Evolutionary conservation across 2,888 invertebrate genomes (phyloP).

Genomic region (Entomobrya multifasciata): DNA sequence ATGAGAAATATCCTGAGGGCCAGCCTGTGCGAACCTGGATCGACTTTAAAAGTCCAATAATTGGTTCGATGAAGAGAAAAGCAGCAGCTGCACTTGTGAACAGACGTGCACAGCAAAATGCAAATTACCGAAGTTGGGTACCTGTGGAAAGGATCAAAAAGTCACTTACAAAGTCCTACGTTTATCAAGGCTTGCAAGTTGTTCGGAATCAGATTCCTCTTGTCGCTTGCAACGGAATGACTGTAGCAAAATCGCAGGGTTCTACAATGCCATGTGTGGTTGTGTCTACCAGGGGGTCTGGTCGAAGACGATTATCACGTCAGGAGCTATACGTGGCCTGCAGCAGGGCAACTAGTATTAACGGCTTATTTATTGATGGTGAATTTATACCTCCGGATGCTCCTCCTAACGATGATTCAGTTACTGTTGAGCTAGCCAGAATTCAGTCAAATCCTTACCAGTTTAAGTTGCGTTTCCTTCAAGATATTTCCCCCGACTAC

Average conservation of each 20-base stretch:
- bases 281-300: not conserved
- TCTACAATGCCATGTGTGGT: constrained; percentile 11
- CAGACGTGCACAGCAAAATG: too few species aligned
- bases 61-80: constrained; percentile 38
- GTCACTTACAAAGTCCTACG: not conserved
- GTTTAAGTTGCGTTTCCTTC: too few species aligned
- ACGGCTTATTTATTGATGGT: not conserved
- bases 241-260: constrained; percentile 70
- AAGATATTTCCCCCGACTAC: too few species aligned
- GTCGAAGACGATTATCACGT: not conserved
- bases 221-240: constrained; percentile 59
- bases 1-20: constrained; percentile 6
- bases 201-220: constrained; percentile 76
- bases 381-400: not conserved
- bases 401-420: not conserved
- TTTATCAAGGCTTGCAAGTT: constrained; percentile 13
- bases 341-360: not conserved
- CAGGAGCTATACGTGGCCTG: too few species aligned
- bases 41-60: constrained; percentile 48
- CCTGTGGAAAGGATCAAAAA: not conserved
- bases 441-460: too few species aligned
- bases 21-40: constrained; percentile 41
- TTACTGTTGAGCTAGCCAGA: not conserved
- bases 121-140: not conserved
- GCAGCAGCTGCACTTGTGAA: too few species aligned